Evolutionary conservation across 2,888 invertebrate genomes (phyloP).

Genomic region (Zhengitettix transpicula): DNA sequence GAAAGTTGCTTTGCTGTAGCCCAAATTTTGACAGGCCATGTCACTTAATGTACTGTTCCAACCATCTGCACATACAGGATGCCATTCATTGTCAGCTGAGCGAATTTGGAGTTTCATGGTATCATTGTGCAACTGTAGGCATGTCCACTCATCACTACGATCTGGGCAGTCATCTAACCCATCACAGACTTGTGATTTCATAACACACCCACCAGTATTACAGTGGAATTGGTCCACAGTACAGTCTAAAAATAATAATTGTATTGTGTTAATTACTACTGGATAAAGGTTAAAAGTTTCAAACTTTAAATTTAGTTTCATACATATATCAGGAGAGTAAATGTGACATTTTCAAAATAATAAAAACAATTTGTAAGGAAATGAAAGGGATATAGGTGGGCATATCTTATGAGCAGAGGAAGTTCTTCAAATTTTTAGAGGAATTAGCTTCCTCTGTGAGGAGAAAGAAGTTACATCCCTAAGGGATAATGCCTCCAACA

Average conservation of each 20-base stretch:
- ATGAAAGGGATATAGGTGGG: too few relatives aligned
- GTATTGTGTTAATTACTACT: not conserved
- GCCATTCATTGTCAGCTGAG: conserved; percentile 21
- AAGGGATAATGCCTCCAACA: too few relatives aligned
- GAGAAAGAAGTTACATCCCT: too few relatives aligned
- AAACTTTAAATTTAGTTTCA: not conserved
- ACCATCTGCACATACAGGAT: conserved; percentile 33
- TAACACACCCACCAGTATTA: conserved; percentile 38
- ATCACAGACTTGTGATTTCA: conserved; percentile 33
- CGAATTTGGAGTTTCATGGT: conserved; percentile 13
- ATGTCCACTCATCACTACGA: conserved; percentile 44
- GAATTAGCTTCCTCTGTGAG: too few relatives aligned
- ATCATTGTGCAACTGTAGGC: conserved; percentile 20
- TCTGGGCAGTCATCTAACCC: conserved; percentile 42
- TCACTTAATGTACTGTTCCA: conserved; percentile 37
- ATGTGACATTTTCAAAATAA: too few relatives aligned
- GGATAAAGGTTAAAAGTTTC: not conserved
- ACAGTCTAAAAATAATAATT: conserved; percentile 26
- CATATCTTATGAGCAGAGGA: too few relatives aligned
- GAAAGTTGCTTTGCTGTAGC: conserved; percentile 28
- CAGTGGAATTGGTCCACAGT: conserved; percentile 35
- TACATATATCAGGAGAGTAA: not conserved
- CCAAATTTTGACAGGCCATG: conserved; percentile 34
- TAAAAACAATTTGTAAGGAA: too few relatives aligned
- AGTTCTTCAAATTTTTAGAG: too few relatives aligned